phyloP scores from a whole-genome alignment of 92 coral and sea anemone genomes.

The Parazoanthus atlanticus region DNA sequence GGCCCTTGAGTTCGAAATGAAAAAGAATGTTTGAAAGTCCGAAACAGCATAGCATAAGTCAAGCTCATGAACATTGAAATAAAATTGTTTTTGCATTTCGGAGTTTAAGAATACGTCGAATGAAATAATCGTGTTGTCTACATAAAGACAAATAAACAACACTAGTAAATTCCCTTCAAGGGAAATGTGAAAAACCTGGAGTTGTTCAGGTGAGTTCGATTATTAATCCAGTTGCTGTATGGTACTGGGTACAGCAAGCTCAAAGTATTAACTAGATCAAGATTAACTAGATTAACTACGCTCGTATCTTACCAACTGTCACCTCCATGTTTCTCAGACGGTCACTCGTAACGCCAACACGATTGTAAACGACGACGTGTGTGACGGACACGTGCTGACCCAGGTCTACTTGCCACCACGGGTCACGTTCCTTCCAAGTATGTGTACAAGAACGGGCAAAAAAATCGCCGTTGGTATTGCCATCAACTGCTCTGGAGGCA shows the following conservation, averaged over 20 bases:
- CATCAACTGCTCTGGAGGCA: constrained; percentile 41
- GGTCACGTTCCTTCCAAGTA: constrained; percentile 31
- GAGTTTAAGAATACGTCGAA: too few species aligned
- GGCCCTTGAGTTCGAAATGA: too few species aligned
- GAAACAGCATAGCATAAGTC: too few species aligned
- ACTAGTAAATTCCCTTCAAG: too few species aligned
- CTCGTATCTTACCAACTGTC: constrained; percentile 4
- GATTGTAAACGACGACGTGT: background rate
- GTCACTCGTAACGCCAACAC: background rate
- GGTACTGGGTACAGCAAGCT: background rate
- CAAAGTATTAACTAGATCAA: background rate
- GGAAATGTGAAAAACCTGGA: too few species aligned
- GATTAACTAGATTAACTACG: too few species aligned
- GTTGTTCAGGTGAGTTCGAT: background rate
- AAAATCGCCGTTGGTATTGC: constrained; percentile 21
- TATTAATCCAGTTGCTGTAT: background rate
- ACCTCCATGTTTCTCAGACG: constrained; percentile 12
- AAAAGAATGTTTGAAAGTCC: too few species aligned
- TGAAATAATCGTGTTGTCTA: too few species aligned
- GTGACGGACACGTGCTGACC: background rate
- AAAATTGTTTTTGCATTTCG: too few species aligned
- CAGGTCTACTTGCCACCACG: constrained; percentile 61
- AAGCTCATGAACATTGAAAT: too few species aligned
- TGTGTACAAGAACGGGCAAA: constrained; percentile 29
- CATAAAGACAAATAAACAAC: too few species aligned